Percentiles rank a stretch among this genome's conserved stretches.
phyloP scores from a whole-genome alignment of 2,797 vertebrate species.

The Anguilla anguilla region DNA sequence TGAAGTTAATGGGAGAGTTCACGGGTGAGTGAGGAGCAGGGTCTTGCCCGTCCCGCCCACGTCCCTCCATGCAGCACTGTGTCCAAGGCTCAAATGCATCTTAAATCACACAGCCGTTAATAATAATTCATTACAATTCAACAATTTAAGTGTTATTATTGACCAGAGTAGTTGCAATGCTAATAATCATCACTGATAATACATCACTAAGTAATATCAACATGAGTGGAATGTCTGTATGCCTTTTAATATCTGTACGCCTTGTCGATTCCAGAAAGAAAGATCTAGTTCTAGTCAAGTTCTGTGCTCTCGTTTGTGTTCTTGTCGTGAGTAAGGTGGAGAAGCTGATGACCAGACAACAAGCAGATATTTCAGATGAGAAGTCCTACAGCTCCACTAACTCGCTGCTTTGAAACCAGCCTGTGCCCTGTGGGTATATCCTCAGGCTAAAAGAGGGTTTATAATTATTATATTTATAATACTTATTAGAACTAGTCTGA shows the following conservation, averaged over 20 bases:
- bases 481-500: neutral
- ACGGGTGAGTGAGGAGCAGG: slow-evolving; percentile 56
- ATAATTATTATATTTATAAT: neutral
- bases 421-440: neutral
- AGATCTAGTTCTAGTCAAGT: neutral
- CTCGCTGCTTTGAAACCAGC: neutral
- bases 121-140: neutral
- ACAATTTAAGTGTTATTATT: neutral
- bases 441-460: neutral
- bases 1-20: slow-evolving; percentile 70
- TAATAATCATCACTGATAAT: neutral
- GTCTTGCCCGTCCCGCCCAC: slow-evolving; percentile 44
- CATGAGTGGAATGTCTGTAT: neutral
- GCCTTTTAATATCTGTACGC: neutral
- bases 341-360: neutral
- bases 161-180: neutral
- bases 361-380: neutral
- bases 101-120: neutral
- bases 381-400: neutral
- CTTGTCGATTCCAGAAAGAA: neutral
- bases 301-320: neutral
- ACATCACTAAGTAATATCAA: neutral
- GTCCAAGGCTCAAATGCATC: neutral
- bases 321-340: neutral
- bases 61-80: slow-evolving; percentile 33